Evolutionary conservation across 2,797 vertebrate species (phyloP), one percentile per base, ranked within the genome.

Genomic region (Malacoctenus gilli): DNA sequence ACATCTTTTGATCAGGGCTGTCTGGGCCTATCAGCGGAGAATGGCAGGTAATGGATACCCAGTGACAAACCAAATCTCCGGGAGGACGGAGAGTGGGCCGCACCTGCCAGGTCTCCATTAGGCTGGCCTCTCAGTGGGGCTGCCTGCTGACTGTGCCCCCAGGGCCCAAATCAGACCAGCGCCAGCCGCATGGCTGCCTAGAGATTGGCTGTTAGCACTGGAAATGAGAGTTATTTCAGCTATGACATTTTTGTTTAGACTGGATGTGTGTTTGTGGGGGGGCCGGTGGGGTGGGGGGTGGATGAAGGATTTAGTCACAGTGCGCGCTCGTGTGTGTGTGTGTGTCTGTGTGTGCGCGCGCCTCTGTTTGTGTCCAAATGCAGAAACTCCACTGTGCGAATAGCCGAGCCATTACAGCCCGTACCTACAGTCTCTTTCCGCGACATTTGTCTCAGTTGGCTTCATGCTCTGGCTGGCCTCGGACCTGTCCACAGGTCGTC

Each of bases 161-260:
- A 91, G 93, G 93, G 93, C 92, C 94, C 95, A 97, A 96, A 97
- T 98, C 95, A 98, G 93, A 94, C 91, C 92, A 92, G 94, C 93
- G 92, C 92, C 85, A 80, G 85, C 68, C 82, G 53, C 82, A 77
- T 81, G 82, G 82, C 72, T 84, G 83, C 85, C 70, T 87, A 92
- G 94, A 96, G 95, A 98, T 98, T 97, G 96, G 96, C 96, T 96
- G 96, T 99, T 97, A 99, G 97, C 95, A 95, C 95, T 95, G 95
- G 94, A 97, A 98, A 99, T 96, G 94, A 95, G 96, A 94, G 94
- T 96, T 97, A 98, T 99, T 97, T 96, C 94, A 95, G 93, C 90
- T 32, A 94, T 98, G 95, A 96, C 95, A 93, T 95, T 95, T 95
- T 93, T 96, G 95, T 98, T 97, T 96, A 89, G 88, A 83, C 85